Evolutionary conservation across 2,888 invertebrate genomes (phyloP), one percentile per base, ranked within the genome.

Genomic region (Ormyrus nitidulus): DNA sequence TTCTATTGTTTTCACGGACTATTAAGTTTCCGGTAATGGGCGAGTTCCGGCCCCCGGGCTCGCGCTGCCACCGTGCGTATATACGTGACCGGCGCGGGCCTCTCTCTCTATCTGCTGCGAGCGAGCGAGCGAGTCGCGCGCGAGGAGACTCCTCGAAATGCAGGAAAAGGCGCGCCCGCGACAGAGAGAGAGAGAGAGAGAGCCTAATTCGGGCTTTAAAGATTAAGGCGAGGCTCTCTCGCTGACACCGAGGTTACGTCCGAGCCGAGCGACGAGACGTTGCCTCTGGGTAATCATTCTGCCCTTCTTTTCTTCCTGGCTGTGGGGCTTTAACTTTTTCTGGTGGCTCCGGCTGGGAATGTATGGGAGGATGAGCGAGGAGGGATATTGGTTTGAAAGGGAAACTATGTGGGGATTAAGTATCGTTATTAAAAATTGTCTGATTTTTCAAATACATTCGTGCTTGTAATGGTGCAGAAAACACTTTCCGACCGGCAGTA

Each of bases 1-100:
- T 90, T 90, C 90, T 89, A 90, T 90, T 90, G 90, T 90, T 88
- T 90, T 90, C 89, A 90, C 89, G 90, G 90, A 88, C 90, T 90
- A 90, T 90, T 90, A 90, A 90, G 89, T 89, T 88, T 84, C 87
- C 86, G 87, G 87, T 89, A 90, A 90, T 90, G 86, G 86, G 80
- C 62, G 71, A 84, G 89, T 90, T 90, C 90, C 90, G 77, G 80
- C 62, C n/a, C 6, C 13, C 48, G 49, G 44, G 66, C 58, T 10
- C n/a, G n/a, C 58, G 19, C 58, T 48, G 6, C 48, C 46, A 56
- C 34, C 48, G 34, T 34, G 13, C 19, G 75, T 48, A 51, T 69
- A n/a, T 34, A 53, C 68, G 34, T 34, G 34, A 34, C 34, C 61
- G 34, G 76, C 46, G 49, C 44, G 46, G 44, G 8, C 19, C 1